Evolutionary conservation across 1,140 invertebrate species (phyloP).

Genomic region (Daktulosphaira vitifoliae): DNA sequence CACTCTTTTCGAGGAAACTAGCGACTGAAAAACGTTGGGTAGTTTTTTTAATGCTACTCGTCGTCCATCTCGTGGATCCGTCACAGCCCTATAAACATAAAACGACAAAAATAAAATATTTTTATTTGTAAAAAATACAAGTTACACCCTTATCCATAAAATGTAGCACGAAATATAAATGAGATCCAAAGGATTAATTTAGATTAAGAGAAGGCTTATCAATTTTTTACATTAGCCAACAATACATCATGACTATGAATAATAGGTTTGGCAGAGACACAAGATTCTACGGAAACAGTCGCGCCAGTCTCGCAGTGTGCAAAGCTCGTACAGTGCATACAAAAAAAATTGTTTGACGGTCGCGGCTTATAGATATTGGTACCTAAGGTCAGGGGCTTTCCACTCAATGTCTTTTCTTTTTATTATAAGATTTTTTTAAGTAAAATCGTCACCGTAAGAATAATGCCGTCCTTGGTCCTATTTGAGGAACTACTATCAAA

Average conservation of each 20-base stretch:
- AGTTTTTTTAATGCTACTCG: conserved; percentile 98
- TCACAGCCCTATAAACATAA: conserved; percentile 80
- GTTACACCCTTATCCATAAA: not conserved
- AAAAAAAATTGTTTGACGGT: not conserved
- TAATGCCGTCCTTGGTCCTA: no score
- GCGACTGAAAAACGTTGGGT: conserved; percentile 99
- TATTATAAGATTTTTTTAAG: no score
- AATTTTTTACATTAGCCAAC: no score
- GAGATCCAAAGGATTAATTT: no score
- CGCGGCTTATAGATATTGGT: not conserved
- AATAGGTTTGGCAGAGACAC: conserved; percentile 18
- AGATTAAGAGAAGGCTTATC: no score
- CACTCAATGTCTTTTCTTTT: no score
- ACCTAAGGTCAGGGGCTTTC: conserved; percentile 10
- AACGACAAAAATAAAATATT: not conserved
- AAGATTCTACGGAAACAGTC: conserved; percentile 10
- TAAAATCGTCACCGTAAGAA: no score
- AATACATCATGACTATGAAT: not conserved
- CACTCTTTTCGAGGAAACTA: conserved; percentile 95
- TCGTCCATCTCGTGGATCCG: conserved; percentile 95
- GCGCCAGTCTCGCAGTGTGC: not conserved
- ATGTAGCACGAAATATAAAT: no score
- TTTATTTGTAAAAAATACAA: not conserved
- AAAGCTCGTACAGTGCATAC: conserved; percentile 1
- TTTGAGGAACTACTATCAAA: no score